Base-by-base conservation (phyloP, 2,888 invertebrate species). In the Cartodere bifasciata region DNA sequence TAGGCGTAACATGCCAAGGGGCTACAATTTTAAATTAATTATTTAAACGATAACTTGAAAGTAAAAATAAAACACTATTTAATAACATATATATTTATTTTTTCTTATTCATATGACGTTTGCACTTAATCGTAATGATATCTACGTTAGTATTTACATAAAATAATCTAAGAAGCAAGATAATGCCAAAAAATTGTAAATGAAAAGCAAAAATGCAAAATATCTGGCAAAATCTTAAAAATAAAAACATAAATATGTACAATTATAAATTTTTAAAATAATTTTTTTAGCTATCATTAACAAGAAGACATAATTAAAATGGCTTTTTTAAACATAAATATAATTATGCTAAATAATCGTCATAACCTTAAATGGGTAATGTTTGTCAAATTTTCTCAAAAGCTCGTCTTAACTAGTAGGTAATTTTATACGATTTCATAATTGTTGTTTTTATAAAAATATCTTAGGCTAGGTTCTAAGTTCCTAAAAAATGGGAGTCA, bases 71-170 rank as follows among this genome's bases (percentile, higher is more conserved):
- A 17, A 17, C 20, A 17, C 20, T n/a, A 17, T 35, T 48, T 40
- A 46, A 45, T 49, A 49, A 49, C 48, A 48, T 49, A 49, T 49
- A 48, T 48, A 47, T 49, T 47, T 45, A 45, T 47, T 44, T 43
- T n/a, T 48, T 44, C 45, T 45, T 44, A 44, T 38, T 29, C 34
- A 30, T 29, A 25, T 14, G n/a, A n/a, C n/a, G n/a, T n/a, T n/a
- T n/a, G n/a, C 7, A 20, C 20, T 20, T 7, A 20, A 20, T 20
- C 20, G 20, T 7, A 20, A 31, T 24, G 34, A 31, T 24, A 31
- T 24, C 28, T 35, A 32, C 30, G 55, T 56, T 55, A 55, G 55
- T 56, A 55, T 56, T 53, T 56, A 56, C 55, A 56, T 51, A 48
- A 39, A 36, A 40, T 36, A 44, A 47, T 46, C 49, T 47, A 49